Evolutionary conservation across 2,888 invertebrate genomes (phyloP), one percentile per base, ranked within the genome.

Genomic region (Pyrocoelia pectoralis): DNA sequence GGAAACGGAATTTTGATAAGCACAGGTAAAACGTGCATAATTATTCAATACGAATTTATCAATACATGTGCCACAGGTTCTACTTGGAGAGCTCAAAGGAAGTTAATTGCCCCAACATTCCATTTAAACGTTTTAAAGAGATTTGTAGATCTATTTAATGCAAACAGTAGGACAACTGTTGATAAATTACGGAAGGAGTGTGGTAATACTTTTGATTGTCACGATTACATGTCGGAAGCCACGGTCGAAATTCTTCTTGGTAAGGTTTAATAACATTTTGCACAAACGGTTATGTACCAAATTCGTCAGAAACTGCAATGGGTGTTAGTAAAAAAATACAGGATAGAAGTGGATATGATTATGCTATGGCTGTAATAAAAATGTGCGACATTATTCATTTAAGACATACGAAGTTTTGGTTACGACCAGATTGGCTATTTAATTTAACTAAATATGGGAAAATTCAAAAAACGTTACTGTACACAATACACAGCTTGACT

Each of bases 301-400:
- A 24, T 24, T 6, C 24, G 24, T 24, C 14, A 90, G 93, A 94
- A 85, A 94, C 93, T 29, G 93, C 93, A 0, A 94, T 94, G 93
- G 93, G 93, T 53, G 93, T 94, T 0, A 92, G 90, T 72, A 93
- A 92, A 78, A 87, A 85, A 68, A 92, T 93, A 0, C 93, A 93
- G 80, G 91, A 89, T 70, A 88, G 88, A 76, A 92, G 91, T 67
- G 92, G 93, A 40, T 91, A 88, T 73, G 93, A 93, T 80, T 93
- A 93, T 73, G 93, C 93, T 0, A 88, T 91, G 88, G 93, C 93
- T 65, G 93, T 93, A 2, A 93, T 93, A 93, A 92, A 93, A 76
- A 92, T 94, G 92, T 93, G 92, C 73, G 92, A 93, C 73, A 93
- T 94, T 71, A 85, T 93, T 0, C 93, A 93, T 75, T 81, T 92